Conservation (phyloP, 1,140 invertebrate genomes). For the Proales similis region DNA sequence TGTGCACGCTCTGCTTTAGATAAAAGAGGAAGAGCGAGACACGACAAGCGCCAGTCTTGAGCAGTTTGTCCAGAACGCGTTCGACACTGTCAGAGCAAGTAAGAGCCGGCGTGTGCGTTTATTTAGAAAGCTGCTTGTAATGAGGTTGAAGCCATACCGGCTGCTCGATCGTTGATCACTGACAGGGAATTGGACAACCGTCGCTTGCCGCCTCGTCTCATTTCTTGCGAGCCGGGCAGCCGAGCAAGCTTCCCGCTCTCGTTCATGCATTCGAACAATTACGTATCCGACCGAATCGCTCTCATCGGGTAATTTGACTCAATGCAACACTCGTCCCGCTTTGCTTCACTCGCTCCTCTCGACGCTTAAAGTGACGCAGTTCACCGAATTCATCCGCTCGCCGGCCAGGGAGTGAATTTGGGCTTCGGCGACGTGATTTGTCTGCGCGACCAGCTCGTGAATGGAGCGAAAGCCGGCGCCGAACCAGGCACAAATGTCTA, state of each 20-base stretch:
- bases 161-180: neutral
- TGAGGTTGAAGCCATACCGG: constrained; percentile 25
- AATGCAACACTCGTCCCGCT: too few species aligned
- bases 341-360: neutral
- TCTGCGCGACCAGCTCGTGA: constrained; percentile 63
- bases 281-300: constrained; percentile 66
- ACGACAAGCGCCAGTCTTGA: neutral
- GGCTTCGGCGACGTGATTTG: constrained; percentile 82
- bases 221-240: constrained; percentile 58
- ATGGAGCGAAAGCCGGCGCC: constrained; percentile 65
- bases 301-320: constrained; percentile 67
- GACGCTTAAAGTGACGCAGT: constrained; percentile 70
- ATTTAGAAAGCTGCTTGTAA: too few species aligned
- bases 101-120: too few species aligned
- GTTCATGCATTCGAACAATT: constrained; percentile 77
- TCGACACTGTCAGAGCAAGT: constrained; percentile 10
- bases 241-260: constrained; percentile 82
- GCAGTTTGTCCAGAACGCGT: constrained; percentile 6
- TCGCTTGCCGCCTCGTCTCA: constrained; percentile 71
- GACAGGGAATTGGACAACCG: constrained; percentile 43
- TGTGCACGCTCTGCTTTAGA: neutral
- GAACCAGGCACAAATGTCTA: constrained; percentile 62
- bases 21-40: constrained; percentile 7
- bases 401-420: constrained; percentile 92
- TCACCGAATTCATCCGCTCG: constrained; percentile 87